Conservation (phyloP, 2,888 invertebrate genomes). For the Lasioglossum vierecki region DNA sequence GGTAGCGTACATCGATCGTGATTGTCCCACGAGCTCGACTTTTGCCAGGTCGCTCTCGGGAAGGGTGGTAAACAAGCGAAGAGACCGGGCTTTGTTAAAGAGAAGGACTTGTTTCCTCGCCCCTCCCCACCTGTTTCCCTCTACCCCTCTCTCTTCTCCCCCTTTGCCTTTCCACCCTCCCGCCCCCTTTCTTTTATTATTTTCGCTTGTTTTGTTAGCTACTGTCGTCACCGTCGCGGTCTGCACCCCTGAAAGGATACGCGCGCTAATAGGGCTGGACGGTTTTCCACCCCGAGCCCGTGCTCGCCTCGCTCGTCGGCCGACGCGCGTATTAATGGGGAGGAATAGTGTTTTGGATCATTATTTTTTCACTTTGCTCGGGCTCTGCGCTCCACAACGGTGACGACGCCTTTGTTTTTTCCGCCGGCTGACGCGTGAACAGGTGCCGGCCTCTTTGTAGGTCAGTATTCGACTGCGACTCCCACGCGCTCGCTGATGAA, state of each 20-base stretch:
- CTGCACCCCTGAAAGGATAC: background rate
- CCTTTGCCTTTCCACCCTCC: background rate
- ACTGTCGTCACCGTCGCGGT: conserved; percentile 1
- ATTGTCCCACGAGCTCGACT: conserved; percentile 59
- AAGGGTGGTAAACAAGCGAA: conserved; percentile 53
- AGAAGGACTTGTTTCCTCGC: conserved; percentile 35
- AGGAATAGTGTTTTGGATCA: background rate
- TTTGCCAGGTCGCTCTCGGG: conserved; percentile 54
- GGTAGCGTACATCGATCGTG: conserved; percentile 57
- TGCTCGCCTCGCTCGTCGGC: background rate
- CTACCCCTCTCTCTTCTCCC: background rate
- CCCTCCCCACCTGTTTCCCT: background rate
- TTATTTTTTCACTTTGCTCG: conserved; percentile 7
- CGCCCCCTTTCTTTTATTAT: conserved; percentile 7
- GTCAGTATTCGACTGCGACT: background rate
- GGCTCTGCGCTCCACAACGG: background rate
- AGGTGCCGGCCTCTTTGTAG: background rate
- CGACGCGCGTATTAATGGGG: conserved; percentile 4
- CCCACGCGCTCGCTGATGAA: background rate
- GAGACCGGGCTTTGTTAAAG: conserved; percentile 34
- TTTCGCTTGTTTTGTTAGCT: conserved; percentile 11
- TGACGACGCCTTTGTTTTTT: background rate
- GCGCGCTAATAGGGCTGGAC: conserved; percentile 14
- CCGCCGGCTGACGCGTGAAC: background rate
- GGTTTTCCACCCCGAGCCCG: background rate